Evolutionary conservation across 2,888 invertebrate genomes (phyloP).

Genomic region (Lymantria dispar): DNA sequence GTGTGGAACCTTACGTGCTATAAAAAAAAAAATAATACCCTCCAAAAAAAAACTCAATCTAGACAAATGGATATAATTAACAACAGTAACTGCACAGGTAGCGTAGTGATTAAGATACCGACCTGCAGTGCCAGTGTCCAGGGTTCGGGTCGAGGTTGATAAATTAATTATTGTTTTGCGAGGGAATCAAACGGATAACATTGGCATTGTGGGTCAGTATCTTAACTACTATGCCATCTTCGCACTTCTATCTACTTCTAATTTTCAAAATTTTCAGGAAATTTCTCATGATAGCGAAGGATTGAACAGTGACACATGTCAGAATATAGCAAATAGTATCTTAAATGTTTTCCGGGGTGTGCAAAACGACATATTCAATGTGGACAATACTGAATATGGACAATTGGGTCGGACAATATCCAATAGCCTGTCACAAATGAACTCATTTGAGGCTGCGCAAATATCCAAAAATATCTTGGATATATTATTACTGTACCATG

Average conservation of each 20-base stretch:
- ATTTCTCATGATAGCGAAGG: not conserved
- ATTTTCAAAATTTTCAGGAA: not conserved
- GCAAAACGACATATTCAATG: slow-evolving; percentile 59
- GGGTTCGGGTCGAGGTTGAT: too few relatives aligned
- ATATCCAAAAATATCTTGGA: slow-evolving; percentile 58
- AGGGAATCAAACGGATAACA: too few relatives aligned
- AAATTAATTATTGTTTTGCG: too few relatives aligned
- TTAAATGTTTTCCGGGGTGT: slow-evolving; percentile 54
- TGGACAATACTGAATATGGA: slow-evolving; percentile 53
- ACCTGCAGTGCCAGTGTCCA: too few relatives aligned
- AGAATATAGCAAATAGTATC: slow-evolving; percentile 53
- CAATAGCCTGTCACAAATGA: slow-evolving; percentile 54
- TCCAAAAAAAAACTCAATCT: too few relatives aligned
- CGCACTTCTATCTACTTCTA: too few relatives aligned
- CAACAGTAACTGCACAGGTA: too few relatives aligned
- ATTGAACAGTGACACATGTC: slow-evolving; percentile 39
- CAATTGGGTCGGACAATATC: slow-evolving; percentile 53
- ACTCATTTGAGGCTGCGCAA: slow-evolving; percentile 58
- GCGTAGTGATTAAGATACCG: too few relatives aligned
- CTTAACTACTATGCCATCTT: not conserved
- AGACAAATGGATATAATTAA: too few relatives aligned
- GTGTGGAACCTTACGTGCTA: too few relatives aligned
- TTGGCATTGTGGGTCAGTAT: too few relatives aligned
- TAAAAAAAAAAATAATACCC: too few relatives aligned
- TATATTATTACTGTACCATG: slow-evolving; percentile 60